A percentile compares a stretch with the other conserved stretches of the same genome.
These are phyloP conservation scores for Archips xylosteana DNA, from an alignment of 2,888 invertebrate species.

Conservation along the genomic window DNA sequence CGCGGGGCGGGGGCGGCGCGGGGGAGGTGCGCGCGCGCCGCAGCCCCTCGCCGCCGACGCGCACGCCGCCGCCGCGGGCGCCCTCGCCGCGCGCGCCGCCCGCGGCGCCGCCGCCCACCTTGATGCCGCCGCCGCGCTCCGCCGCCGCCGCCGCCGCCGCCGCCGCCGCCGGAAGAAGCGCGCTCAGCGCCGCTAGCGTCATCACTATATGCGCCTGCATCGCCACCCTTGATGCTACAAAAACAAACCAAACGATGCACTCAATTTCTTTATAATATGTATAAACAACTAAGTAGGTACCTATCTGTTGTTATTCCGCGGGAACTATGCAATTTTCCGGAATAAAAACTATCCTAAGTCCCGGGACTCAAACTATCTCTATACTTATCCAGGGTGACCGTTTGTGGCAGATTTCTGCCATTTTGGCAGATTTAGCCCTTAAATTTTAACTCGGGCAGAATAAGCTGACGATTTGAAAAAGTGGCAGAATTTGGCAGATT, in stretches of 20 bases:
- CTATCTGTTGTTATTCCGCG: too few relatives aligned
- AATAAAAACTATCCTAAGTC: too few relatives aligned
- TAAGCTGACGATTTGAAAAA: too few relatives aligned
- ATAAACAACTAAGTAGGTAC: too few relatives aligned
- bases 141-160: constrained; percentile 68
- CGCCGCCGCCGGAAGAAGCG: constrained; percentile 68
- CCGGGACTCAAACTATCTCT: too few relatives aligned
- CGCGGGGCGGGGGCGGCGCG: constrained; percentile 75
- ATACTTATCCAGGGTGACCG: too few relatives aligned
- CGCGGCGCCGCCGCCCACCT: constrained; percentile 66
- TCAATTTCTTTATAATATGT: neutral
- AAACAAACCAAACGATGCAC: constrained; percentile 43
- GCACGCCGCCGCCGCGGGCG: constrained; percentile 73
- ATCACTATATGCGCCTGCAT: constrained; percentile 79
- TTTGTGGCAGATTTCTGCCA: too few relatives aligned
- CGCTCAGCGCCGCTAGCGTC: constrained; percentile 76
- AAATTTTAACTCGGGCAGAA: too few relatives aligned
- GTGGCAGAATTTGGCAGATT: too few relatives aligned
- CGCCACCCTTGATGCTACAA: constrained; percentile 73
- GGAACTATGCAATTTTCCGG: too few relatives aligned
- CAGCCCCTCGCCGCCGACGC: constrained; percentile 69
- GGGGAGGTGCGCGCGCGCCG: constrained; percentile 77
- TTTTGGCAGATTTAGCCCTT: too few relatives aligned
- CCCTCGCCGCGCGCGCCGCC: constrained; percentile 67
- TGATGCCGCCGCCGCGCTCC: constrained; percentile 78